Evolutionary conservation across 2,888 invertebrate species (phyloP), one percentile per base, ranked within the genome.

Genomic region (Trichogramma dendrolimi): DNA sequence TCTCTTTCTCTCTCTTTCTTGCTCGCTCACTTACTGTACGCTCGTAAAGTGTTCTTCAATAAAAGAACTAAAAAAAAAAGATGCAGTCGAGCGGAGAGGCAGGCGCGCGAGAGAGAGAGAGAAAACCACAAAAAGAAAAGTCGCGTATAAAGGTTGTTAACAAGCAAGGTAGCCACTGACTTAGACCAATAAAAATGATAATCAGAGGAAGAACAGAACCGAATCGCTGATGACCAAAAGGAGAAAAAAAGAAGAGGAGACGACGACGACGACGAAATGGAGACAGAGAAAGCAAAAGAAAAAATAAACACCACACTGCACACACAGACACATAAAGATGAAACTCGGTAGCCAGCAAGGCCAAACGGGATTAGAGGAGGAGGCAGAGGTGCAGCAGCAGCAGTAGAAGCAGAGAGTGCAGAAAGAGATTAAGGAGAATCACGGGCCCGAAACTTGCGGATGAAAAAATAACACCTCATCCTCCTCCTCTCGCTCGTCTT

Each of bases 171-270:
- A 61, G 57, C 61, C 51, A 52, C 48, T 47, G 40, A 42, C 57
- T 58, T 58, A 61, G 57, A 61, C 57, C 57, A 61, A 61, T 61
- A 54, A 53, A 54, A 61, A 61, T 55, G 40, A n/a, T 14, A 14
- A 53, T 5, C 10, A 40, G n/a, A n/a, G 11, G 10, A n/a, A 7
- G 6, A 53, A 52, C n/a, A 52, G 14, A 53, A 5, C 8, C 43
- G 42, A 43, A 53, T 27, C 43, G 6, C 11, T 11, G 43, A 48
- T n/a, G 48, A 48, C 11, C 11, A 48, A 5, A 10, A n/a, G n/a
- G 48, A 48, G 10, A 10, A 48, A 8, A 48, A 48, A 48, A 48
- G 14, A 48, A 48, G n/a, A 48, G 40, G 43, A 44, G 54, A 38
- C 39, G 44, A n/a, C 8, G 44, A 38, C 46, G 41, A 46, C 44